Evolutionary conservation across 2,888 invertebrate species (phyloP).

Genomic region (Ormyrus pomaceus): DNA sequence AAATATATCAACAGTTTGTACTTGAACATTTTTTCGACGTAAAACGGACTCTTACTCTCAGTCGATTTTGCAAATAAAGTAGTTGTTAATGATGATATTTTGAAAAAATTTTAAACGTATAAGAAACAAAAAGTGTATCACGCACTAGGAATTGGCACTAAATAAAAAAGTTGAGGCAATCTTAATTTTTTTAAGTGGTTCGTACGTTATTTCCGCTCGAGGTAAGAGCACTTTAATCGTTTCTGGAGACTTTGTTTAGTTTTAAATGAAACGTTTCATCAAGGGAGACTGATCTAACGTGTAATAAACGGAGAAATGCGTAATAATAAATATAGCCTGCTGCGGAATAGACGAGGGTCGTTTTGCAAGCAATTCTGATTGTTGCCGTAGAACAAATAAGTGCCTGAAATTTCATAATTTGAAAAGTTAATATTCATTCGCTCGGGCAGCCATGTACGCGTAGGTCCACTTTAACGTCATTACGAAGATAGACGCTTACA

Average conservation of each 20-base stretch:
- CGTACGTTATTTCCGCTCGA: neutral
- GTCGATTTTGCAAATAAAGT: too few species aligned
- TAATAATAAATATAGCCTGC: conserved; percentile 32
- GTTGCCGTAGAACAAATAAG: conserved; percentile 25
- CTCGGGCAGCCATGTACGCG: neutral
- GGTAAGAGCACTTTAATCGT: conserved; percentile 26
- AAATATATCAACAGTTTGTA: too few species aligned
- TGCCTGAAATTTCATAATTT: conserved; percentile 41
- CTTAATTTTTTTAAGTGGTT: conserved; percentile 13
- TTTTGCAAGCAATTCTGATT: conserved; percentile 25
- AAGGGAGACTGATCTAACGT: conserved; percentile 15
- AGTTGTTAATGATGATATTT: too few species aligned
- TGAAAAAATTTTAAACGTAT: too few species aligned
- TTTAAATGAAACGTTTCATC: neutral
- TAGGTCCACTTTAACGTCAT: conserved; percentile 19
- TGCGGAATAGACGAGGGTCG: neutral
- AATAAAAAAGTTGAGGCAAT: neutral
- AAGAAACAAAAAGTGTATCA: too few species aligned
- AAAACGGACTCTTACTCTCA: too few species aligned
- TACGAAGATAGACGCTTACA: conserved; percentile 18
- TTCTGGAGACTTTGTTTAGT: neutral
- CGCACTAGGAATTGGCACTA: too few species aligned
- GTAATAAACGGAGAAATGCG: conserved; percentile 14
- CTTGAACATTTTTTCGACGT: too few species aligned
- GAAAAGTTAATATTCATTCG: conserved; percentile 43